Base-by-base conservation (phyloP, 2,888 invertebrate species). In the Tiphia femorata region DNA sequence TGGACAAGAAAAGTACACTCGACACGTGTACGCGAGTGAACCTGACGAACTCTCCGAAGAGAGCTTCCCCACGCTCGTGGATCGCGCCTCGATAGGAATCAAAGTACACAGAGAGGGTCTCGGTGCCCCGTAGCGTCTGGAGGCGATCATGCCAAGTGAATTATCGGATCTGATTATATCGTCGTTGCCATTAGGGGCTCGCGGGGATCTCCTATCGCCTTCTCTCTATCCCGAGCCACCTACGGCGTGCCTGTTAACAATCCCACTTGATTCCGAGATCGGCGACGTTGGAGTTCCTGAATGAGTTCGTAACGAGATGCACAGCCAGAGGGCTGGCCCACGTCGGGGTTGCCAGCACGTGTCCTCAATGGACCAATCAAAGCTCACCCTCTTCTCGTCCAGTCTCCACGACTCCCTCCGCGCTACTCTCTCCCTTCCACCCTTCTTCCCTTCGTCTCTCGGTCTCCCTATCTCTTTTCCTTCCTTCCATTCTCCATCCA, bases 351-450 rank as follows among this genome's bases (percentile, higher is more conserved):
- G 73, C 72, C 68, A 75, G 76, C 80, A 80, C 80, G 79, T 78
- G 77, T 76, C 76, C 78, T 83, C 83, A 83, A 83, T 83, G 80
- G 82, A 81, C 83, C 83, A 83, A 83, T 83, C 83, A 83, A 80
- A 81, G 75, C 76, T 79, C 75, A 76, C 80, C 80, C 81, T 76
- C 78, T 79, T 76, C 76, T 67, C 61, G 49, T 57, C 59, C 64
- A 58, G 55, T 67, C 55, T 60, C 55, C 56, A 52, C 46, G 41
- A 23, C 47, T 42, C 47, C 38, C 54, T 47, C 54, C 47, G 60
- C 54, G 38, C 58, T 40, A 35, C 21, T 52, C 35, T 33, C 20
- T 30, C 25, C 20, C 37, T 41, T 14, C 33, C 21, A 38, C 23
- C 35, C 30, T 49, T 35, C 30, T 12, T 51, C 44, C 29, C 10